Evolutionary conservation across 2,113 vertebrate genomes (phyloP).

Genomic region (Caranx melampygus): DNA sequence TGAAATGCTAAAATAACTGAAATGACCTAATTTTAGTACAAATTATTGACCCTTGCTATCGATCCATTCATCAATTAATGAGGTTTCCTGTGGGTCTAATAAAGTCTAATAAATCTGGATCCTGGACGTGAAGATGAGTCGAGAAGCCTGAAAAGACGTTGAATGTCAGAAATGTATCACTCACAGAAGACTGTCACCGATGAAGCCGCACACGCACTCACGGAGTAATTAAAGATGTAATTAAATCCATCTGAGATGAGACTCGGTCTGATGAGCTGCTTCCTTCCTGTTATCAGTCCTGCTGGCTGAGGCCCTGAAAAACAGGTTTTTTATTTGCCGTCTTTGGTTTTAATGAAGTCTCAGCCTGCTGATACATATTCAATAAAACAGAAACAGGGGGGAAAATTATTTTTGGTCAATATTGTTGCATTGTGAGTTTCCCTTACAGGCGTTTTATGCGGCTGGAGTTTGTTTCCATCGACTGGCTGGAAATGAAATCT

Average conservation of each 20-base stretch:
- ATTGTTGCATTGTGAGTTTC: conserved; percentile 17
- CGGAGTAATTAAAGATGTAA: conserved; percentile 65
- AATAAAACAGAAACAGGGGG: conserved; percentile 16
- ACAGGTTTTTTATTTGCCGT: conserved; percentile 48
- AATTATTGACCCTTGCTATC: neutral
- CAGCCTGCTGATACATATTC: conserved; percentile 54
- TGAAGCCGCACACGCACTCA: conserved; percentile 8
- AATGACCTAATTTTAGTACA: neutral
- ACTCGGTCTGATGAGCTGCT: conserved; percentile 55
- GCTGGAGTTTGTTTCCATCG: conserved; percentile 13
- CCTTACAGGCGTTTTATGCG: neutral
- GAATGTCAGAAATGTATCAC: neutral
- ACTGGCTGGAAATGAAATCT: conserved; percentile 17
- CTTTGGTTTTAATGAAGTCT: conserved; percentile 49
- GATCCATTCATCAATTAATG: neutral
- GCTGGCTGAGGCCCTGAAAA: conserved; percentile 15
- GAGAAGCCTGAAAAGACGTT: neutral
- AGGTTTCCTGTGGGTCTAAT: neutral
- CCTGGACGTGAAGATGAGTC: neutral
- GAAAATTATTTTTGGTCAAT: conserved; percentile 26
- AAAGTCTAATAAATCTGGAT: conserved; percentile 5
- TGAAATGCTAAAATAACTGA: neutral
- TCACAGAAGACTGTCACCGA: neutral
- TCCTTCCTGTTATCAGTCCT: conserved; percentile 51
- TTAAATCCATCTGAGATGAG: conserved; percentile 49